phyloP scores from a whole-genome alignment of 2,113 vertebrate species.

The Oncorhynchus gorbuscha region DNA sequence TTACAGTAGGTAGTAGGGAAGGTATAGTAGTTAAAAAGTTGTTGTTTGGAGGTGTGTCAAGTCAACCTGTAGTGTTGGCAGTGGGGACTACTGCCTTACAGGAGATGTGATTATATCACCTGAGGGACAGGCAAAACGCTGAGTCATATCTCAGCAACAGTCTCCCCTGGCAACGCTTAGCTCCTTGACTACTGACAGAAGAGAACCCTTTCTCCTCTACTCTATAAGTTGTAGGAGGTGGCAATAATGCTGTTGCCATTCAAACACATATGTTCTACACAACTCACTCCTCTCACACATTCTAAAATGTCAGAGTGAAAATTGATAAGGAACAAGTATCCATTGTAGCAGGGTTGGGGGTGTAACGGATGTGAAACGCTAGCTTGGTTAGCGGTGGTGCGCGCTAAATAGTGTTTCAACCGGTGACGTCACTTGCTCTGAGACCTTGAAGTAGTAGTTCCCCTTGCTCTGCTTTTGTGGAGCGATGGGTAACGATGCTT shows the following conservation, averaged over 20 bases:
- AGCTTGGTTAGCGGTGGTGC: too few species aligned
- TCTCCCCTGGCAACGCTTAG: slow-evolving; percentile 52
- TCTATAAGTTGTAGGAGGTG: not conserved
- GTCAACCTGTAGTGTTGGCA: not conserved
- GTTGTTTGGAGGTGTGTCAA: slow-evolving; percentile 7
- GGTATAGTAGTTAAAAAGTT: too few species aligned
- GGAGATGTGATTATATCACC: slow-evolving; percentile 24
- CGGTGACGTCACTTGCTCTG: too few species aligned
- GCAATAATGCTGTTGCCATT: not conserved
- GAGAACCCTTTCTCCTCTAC: not conserved
- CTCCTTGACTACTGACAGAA: slow-evolving; percentile 39
- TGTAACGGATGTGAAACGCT: too few species aligned
- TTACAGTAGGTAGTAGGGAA: too few species aligned
- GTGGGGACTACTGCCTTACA: not conserved
- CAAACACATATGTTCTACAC: not conserved
- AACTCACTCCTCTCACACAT: not conserved
- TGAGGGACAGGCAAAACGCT: slow-evolving; percentile 44
- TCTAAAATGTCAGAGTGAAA: not conserved
- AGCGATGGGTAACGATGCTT: too few species aligned
- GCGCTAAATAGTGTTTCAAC: too few species aligned
- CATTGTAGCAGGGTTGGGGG: not conserved
- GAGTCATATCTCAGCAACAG: slow-evolving; percentile 64
- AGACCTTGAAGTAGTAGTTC: too few species aligned
- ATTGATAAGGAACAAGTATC: not conserved
- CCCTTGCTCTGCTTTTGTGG: too few species aligned